A percentile compares a stretch with the other conserved stretches of the same genome.
Evolutionary conservation across 2,888 invertebrate genomes (phyloP).

Genomic region (Diarsia mendica): DNA sequence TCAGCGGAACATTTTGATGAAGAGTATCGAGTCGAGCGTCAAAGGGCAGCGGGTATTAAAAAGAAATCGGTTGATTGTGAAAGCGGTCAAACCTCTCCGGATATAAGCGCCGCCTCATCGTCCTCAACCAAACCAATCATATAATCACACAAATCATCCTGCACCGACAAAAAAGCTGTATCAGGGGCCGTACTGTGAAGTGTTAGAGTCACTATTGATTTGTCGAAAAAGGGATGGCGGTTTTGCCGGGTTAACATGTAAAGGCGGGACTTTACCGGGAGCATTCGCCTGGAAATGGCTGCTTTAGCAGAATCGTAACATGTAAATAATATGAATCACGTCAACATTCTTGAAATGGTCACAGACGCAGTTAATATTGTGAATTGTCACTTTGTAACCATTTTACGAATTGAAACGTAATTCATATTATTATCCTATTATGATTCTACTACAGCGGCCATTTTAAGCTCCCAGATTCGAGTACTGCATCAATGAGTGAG

Average conservation of each 20-base stretch:
- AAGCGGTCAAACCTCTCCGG: conserved; percentile 86
- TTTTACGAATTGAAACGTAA: no score
- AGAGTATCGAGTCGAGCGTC: conserved; percentile 71
- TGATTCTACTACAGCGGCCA: no score
- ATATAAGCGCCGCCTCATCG: conserved; percentile 89
- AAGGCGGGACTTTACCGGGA: background rate
- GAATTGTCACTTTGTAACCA: no score
- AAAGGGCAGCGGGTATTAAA: conserved; percentile 71
- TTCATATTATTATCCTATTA: no score
- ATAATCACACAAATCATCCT: conserved; percentile 91
- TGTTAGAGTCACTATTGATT: conserved; percentile 7
- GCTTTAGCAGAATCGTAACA: no score
- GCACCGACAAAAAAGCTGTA: conserved; percentile 84
- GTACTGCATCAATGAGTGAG: background rate
- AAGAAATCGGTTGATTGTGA: conserved; percentile 64
- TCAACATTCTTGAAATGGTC: no score
- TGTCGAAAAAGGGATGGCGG: background rate
- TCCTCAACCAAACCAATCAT: conserved; percentile 90
- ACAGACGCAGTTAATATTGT: no score
- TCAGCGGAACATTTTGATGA: conserved; percentile 57
- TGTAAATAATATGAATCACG: no score
- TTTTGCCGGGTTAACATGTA: background rate
- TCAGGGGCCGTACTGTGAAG: conserved; percentile 62
- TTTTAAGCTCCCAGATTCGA: background rate
- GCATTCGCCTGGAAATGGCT: background rate